phyloP scores from a whole-genome alignment of 2,888 invertebrate genomes.

The Coelinius sp. region DNA sequence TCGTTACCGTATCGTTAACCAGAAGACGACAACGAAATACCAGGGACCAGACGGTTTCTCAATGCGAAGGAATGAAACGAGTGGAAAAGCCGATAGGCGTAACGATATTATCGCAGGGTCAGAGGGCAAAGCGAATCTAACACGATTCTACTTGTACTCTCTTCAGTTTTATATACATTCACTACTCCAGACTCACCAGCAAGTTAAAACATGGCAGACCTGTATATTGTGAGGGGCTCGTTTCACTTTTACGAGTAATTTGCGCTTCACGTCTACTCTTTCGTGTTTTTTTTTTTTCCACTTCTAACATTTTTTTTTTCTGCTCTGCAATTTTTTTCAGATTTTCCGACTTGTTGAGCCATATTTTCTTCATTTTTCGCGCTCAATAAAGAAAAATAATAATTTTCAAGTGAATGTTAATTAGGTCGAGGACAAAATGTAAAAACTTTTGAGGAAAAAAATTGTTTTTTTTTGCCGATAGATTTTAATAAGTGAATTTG shows the following conservation, averaged over 20 bases:
- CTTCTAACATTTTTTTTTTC: background rate
- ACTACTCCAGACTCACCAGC: slow-evolving; percentile 7
- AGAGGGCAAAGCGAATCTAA: slow-evolving; percentile 21
- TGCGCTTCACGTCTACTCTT: slow-evolving; percentile 36
- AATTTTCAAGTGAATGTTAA: background rate
- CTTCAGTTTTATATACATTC: background rate
- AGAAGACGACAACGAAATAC: slow-evolving; percentile 9
- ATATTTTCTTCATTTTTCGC: background rate
- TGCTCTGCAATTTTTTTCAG: background rate
- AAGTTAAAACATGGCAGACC: slow-evolving; percentile 40
- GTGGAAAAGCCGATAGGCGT: slow-evolving; percentile 40
- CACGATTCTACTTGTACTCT: background rate
- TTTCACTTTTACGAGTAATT: slow-evolving; percentile 52
- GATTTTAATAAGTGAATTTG: background rate
- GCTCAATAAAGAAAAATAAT: background rate
- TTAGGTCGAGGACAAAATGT: background rate
- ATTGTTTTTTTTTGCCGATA: background rate
- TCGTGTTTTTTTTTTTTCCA: slow-evolving; percentile 27
- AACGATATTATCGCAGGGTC: slow-evolving; percentile 46
- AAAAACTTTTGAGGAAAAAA: background rate
- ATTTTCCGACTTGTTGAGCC: slow-evolving; percentile 7
- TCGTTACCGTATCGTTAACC: slow-evolving; percentile 31
- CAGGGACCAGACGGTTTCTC: background rate
- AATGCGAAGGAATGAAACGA: background rate
- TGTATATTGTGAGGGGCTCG: slow-evolving; percentile 31